A percentile compares a stretch with the other conserved stretches of the same genome.
Evolutionary conservation across 2,113 vertebrate species (phyloP).

Genomic region (Pholis gunnellus): DNA sequence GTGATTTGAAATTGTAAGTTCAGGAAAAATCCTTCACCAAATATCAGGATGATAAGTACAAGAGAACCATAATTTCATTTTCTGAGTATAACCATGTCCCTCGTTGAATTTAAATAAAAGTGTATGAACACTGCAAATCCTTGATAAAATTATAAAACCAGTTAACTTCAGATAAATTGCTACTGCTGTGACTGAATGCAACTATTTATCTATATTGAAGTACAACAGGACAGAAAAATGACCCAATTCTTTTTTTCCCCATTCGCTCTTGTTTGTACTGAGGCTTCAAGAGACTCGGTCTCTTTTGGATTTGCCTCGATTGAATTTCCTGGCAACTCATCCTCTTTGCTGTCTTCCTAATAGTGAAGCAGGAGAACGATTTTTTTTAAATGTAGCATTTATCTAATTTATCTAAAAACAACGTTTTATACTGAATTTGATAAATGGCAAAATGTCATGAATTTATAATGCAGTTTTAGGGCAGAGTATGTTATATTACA

Average conservation of each 20-base stretch:
- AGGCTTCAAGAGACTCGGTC: conserved; percentile 67
- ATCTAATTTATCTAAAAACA: conserved; percentile 49
- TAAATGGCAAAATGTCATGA: not conserved
- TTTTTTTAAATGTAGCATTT: not conserved
- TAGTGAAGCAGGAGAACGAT: conserved; percentile 46
- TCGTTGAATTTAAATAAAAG: conserved; percentile 18
- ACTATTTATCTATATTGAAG: conserved; percentile 43
- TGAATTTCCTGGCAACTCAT: conserved; percentile 75
- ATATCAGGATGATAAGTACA: conserved; percentile 34
- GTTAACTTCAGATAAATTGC: conserved; percentile 25
- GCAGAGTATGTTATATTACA: conserved; percentile 18
- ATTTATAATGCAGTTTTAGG: conserved; percentile 4
- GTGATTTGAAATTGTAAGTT: conserved; percentile 32
- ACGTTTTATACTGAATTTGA: conserved; percentile 49
- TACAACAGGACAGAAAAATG: conserved; percentile 63
- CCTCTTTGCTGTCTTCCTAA: conserved; percentile 62
- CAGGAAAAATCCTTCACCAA: conserved; percentile 16
- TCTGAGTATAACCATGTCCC: not conserved
- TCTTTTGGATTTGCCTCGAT: conserved; percentile 68
- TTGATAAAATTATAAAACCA: conserved; percentile 23
- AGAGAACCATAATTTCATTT: conserved; percentile 2
- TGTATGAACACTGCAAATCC: conserved; percentile 18
- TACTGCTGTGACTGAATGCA: conserved; percentile 2
- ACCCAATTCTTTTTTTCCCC: conserved; percentile 60
- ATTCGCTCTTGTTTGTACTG: conserved; percentile 62